These are phyloP conservation scores for Sander vitreus DNA, from an alignment of 2,113 vertebrate species.

Conservation along the genomic window DNA sequence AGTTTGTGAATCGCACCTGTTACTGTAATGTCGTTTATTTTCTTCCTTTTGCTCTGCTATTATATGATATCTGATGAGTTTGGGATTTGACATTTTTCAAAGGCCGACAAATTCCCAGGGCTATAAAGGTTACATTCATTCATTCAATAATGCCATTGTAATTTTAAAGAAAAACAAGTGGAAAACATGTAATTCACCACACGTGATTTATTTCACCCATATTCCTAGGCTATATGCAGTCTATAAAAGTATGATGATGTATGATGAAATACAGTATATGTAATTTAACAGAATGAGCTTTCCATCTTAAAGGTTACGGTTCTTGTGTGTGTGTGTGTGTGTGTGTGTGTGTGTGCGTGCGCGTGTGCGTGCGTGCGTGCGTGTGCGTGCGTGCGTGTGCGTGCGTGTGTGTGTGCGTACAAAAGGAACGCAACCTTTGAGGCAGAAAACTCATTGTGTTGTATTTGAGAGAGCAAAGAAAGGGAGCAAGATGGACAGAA, in stretches of 20 bases:
- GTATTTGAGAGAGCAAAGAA: conserved; percentile 37
- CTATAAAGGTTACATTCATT: conserved; percentile 8
- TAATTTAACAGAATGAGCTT: conserved; percentile 18
- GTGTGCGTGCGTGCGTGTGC: not conserved
- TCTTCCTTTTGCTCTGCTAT: not conserved
- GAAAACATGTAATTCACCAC: not conserved
- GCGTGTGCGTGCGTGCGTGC: not conserved
- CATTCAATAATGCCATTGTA: not conserved
- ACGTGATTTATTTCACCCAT: not conserved
- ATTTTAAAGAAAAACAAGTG: not conserved
- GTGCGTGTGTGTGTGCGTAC: not conserved
- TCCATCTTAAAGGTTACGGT: conserved; percentile 36
- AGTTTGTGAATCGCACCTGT: not conserved
- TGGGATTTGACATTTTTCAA: not conserved
- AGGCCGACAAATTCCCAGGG: not conserved
- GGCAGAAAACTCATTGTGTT: conserved; percentile 50
- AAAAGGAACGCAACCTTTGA: conserved; percentile 40
- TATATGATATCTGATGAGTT: conserved; percentile 1
- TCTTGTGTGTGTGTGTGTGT: not conserved
- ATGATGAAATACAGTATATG: conserved; percentile 18
- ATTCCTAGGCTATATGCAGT: not conserved
- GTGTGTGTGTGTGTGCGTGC: not conserved
- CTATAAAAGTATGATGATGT: not conserved
- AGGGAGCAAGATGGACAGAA: conserved; percentile 19
- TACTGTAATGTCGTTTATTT: not conserved